A percentile compares a stretch with the other conserved stretches of the same genome.
These are phyloP conservation scores for Brachyptera risi DNA, from an alignment of 2,888 invertebrate species.

Conservation along the genomic window DNA sequence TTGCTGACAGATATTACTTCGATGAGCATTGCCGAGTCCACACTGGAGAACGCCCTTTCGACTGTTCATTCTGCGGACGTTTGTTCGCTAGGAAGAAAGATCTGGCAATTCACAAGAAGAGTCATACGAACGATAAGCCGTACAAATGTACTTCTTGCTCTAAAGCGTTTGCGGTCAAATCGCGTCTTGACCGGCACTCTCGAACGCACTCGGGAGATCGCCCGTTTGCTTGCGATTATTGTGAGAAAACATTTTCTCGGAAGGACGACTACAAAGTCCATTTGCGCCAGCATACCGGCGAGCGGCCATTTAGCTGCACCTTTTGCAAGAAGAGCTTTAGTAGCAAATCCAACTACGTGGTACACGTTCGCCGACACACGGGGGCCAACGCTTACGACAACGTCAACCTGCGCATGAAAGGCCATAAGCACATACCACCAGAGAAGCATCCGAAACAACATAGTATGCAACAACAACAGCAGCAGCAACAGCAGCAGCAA, in stretches of 20 bases:
- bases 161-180: slow-evolving; percentile 31
- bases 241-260: slow-evolving; percentile 27
- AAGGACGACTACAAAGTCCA: slow-evolving; percentile 28
- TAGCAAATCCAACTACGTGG: slow-evolving; percentile 28
- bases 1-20: slow-evolving; percentile 27
- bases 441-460: neutral
- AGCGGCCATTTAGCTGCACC: slow-evolving; percentile 28
- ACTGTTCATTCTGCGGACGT: slow-evolving; percentile 27
- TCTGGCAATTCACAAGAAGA: slow-evolving; percentile 27
- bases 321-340: slow-evolving; percentile 26
- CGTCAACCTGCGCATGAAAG: slow-evolving; percentile 6
- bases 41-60: slow-evolving; percentile 29
- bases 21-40: slow-evolving; percentile 30
- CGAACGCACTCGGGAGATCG: slow-evolving; percentile 27
- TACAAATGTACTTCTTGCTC: slow-evolving; percentile 26
- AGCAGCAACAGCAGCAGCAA: slow-evolving; percentile 3
- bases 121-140: slow-evolving; percentile 31
- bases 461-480: neutral
- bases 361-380: slow-evolving; percentile 26
- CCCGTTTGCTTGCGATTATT: slow-evolving; percentile 26
- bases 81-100: slow-evolving; percentile 32
- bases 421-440: slow-evolving; percentile 19
- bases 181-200: slow-evolving; percentile 27
- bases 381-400: slow-evolving; percentile 8
- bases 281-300: slow-evolving; percentile 27